A percentile compares a stretch with the other conserved stretches of the same genome.
Evolutionary conservation across 2,113 vertebrate genomes (phyloP).

Genomic region (Egretta garzetta): DNA sequence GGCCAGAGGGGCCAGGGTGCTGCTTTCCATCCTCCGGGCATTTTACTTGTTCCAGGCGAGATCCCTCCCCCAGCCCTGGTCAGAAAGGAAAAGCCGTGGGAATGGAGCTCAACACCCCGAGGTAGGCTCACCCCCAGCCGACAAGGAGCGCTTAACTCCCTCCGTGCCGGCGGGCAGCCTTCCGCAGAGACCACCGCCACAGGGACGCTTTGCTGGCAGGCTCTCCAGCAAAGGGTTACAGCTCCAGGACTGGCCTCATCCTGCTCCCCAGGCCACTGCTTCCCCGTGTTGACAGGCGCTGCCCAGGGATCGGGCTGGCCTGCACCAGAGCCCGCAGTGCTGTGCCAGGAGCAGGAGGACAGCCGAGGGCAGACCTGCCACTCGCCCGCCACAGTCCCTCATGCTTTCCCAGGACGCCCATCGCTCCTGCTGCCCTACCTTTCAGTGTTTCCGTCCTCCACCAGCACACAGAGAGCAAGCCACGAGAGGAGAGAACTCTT

Average conservation of each 20-base stretch:
- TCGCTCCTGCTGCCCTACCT: background rate
- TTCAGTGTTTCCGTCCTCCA: background rate
- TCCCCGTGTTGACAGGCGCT: accelerated
- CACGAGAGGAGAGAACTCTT: background rate
- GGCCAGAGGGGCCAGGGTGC: background rate
- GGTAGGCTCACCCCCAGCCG: conserved; percentile 1
- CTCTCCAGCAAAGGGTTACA: background rate
- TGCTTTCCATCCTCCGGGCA: conserved; percentile 22
- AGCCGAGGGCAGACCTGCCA: background rate
- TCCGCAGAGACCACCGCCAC: accelerated
- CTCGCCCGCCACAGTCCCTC: background rate
- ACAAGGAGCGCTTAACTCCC: conserved; percentile 28
- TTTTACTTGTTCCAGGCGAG: background rate
- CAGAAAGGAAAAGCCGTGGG: conserved; percentile 62
- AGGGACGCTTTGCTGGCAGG: background rate
- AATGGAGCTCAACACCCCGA: conserved; percentile 53
- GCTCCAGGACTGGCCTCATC: background rate
- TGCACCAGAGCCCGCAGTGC: accelerated
- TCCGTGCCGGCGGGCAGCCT: background rate
- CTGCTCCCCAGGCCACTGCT: background rate
- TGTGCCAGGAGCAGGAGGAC: background rate
- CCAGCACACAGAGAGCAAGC: background rate
- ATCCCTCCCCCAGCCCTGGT: conserved; percentile 39
- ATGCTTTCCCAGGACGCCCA: accelerated
- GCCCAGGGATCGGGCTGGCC: background rate